Conservation (phyloP, 35 echinoderm and acorn worm species). For the Chiridota heheva region DNA sequence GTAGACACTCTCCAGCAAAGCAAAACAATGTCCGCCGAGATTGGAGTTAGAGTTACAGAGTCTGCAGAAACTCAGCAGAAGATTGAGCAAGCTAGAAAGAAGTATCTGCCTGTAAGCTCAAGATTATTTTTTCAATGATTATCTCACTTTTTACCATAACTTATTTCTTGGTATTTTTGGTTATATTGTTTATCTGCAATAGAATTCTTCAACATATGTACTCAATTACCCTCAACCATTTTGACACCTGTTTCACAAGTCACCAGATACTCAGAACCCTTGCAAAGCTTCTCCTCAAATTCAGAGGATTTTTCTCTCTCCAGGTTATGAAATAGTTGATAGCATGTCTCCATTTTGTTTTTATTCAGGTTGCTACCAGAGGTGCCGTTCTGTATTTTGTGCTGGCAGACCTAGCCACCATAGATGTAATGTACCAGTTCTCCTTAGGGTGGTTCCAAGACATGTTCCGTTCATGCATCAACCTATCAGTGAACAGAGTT, state of each 20-base stretch:
- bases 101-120: constrained; percentile 94
- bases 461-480: constrained; percentile 83
- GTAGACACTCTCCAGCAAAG: constrained; percentile 91
- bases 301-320: too few relatives aligned
- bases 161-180: too few relatives aligned
- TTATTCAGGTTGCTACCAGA: constrained; percentile 84
- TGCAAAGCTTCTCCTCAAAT: too few relatives aligned
- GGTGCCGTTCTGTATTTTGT: constrained; percentile 96
- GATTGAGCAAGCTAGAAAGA: constrained; percentile 87
- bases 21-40: constrained; percentile 93
- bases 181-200: too few relatives aligned
- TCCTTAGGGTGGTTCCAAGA: constrained; percentile 88
- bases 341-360: too few relatives aligned
- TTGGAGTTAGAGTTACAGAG: constrained; percentile 67
- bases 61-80: constrained; percentile 86
- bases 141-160: background rate
- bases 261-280: too few relatives aligned
- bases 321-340: too few relatives aligned
- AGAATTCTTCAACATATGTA: too few relatives aligned
- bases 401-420: constrained; percentile 81
- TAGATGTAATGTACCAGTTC: constrained; percentile 99
- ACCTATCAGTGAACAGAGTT: constrained; percentile 12
- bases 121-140: background rate
- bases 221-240: background rate
- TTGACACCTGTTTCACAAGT: too few relatives aligned